phyloP scores from a whole-genome alignment of 2,888 invertebrate species.

The Hyposoter didymator region DNA sequence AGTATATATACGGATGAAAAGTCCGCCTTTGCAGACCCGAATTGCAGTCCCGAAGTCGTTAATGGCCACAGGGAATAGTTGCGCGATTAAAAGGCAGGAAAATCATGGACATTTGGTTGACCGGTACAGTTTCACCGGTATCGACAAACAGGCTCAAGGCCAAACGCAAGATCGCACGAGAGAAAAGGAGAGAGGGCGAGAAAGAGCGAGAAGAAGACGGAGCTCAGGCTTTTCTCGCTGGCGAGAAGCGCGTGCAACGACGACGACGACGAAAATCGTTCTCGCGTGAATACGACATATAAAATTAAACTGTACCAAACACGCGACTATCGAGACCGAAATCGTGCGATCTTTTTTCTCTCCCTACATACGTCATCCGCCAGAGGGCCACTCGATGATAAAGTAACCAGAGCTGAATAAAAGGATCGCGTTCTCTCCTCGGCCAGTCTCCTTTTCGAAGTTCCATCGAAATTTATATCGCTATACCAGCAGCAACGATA shows the following conservation, averaged over 20 bases:
- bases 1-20: neutral
- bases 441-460: neutral
- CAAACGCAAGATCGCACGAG: constrained; percentile 50
- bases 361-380: constrained; percentile 38
- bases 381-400: constrained; percentile 7
- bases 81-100: neutral
- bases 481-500: constrained; percentile 2
- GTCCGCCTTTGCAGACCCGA: neutral
- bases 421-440: neutral
- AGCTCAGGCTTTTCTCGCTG: constrained; percentile 42
- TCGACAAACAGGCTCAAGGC: constrained; percentile 65
- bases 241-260: constrained; percentile 46
- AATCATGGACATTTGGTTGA: neutral
- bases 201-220: constrained; percentile 28
- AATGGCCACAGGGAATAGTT: neutral
- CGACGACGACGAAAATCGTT: constrained; percentile 56
- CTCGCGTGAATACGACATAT: constrained; percentile 65
- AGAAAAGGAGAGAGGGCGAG: neutral
- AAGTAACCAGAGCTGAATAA: constrained; percentile 1
- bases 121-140: constrained; percentile 35
- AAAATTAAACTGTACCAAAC: constrained; percentile 63
- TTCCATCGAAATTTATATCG: constrained; percentile 44
- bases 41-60: neutral
- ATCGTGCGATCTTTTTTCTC: constrained; percentile 47
- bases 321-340: constrained; percentile 60